These are phyloP conservation scores for Hydrotaea cyrtoneurina DNA, from an alignment of 2,888 invertebrate species.

Conservation along the genomic window DNA sequence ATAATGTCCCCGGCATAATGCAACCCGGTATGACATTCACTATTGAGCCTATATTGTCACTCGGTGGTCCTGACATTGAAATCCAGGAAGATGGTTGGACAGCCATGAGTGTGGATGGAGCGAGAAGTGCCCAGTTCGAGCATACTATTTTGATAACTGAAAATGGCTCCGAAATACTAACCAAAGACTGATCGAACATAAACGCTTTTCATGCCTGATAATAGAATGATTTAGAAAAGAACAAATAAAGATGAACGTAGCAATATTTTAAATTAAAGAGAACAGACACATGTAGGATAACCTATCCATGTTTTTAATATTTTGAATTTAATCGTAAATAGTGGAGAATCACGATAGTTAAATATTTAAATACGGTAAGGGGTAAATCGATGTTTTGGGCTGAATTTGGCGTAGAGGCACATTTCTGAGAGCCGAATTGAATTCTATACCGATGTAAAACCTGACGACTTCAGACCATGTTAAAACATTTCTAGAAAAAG, in stretches of 20 bases:
- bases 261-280: no score
- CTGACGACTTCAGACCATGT: no score
- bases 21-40: slow-evolving; percentile 96
- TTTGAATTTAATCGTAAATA: no score
- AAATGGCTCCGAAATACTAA: slow-evolving; percentile 89
- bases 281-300: no score
- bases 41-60: slow-evolving; percentile 93
- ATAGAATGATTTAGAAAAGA: background rate
- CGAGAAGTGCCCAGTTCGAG: slow-evolving; percentile 94
- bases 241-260: background rate
- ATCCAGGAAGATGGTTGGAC: slow-evolving; percentile 96
- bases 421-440: no score
- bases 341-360: no score
- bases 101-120: slow-evolving; percentile 89
- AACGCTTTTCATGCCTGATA: background rate
- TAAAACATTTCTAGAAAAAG: no score
- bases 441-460: no score
- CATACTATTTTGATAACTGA: slow-evolving; percentile 94
- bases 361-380: no score
- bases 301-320: no score
- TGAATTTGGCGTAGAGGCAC: no score
- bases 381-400: no score
- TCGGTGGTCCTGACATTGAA: slow-evolving; percentile 86
- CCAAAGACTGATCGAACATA: slow-evolving; percentile 75
- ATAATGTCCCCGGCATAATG: slow-evolving; percentile 87